phyloP scores from a whole-genome alignment of 1,140 invertebrate genomes.

The Drosophila malerkotliana region DNA sequence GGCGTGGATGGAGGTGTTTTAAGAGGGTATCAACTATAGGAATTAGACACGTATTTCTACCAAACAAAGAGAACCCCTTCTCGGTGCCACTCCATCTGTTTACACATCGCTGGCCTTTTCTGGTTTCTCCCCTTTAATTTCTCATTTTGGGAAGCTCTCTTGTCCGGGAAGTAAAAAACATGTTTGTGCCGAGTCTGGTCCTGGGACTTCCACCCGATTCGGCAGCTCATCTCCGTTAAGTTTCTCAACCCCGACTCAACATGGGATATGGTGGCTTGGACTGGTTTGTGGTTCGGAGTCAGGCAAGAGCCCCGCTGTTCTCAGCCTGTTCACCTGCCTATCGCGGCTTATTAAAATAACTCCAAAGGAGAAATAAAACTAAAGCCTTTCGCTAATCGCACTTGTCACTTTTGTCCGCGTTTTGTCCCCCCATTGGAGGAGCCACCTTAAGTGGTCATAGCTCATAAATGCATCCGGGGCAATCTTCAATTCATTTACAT shows the following conservation, averaged over 20 bases:
- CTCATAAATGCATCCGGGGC: constrained; percentile 63
- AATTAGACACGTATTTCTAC: background rate
- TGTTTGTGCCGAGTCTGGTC: constrained; percentile 53
- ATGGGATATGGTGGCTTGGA: constrained; percentile 19
- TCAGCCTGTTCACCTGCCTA: constrained; percentile 47
- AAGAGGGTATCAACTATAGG: background rate
- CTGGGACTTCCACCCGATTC: constrained; percentile 20
- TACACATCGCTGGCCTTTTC: constrained; percentile 21
- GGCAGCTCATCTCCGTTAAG: constrained; percentile 54
- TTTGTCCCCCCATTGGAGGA: constrained; percentile 24
- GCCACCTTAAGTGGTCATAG: constrained; percentile 53
- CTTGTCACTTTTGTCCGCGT: constrained; percentile 60
- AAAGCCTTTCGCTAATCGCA: constrained; percentile 48
- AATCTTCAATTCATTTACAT: constrained; percentile 83
- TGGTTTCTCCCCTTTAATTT: constrained; percentile 44
- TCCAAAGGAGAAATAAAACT: constrained; percentile 2
- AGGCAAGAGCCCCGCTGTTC: constrained; percentile 17
- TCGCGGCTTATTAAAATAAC: constrained; percentile 61
- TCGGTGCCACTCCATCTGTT: background rate
- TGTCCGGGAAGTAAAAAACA: constrained; percentile 65
- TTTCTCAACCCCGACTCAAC: constrained; percentile 36
- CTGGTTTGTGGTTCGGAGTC: constrained; percentile 36
- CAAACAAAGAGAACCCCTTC: background rate
- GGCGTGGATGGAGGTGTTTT: constrained; percentile 3
- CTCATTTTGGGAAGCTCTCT: constrained; percentile 50